Base-by-base conservation (phyloP, 2,113 vertebrate genomes). In the Cavia aperea region DNA sequence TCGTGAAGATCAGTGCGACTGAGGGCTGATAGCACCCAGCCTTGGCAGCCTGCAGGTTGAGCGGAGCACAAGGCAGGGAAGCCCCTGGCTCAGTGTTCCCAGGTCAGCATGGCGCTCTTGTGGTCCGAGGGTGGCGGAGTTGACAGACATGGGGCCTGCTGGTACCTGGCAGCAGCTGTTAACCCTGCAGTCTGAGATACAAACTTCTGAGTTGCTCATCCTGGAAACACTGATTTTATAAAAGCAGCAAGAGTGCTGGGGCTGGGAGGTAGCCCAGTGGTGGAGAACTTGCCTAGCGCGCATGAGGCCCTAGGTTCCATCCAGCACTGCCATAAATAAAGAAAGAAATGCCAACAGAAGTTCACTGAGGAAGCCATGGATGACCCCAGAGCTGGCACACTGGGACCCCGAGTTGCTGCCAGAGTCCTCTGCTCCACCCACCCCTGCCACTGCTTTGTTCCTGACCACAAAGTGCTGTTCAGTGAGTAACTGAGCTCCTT, bases 161-260 rank as follows among this genome's bases (percentile, higher is more conserved):
- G 81, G 78, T 49, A 91, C 60, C 77, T 49, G 85, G 31, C 73
- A 56, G 49, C 51, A 13, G 31, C 29, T 43, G 49, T 33, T 82
- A 82, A n/a, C 75, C 75, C 54, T 51, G 23, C 33, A 36, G 21
- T 77, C 8, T 10, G 9, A 70, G 60, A 49, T 39, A 0, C 2
- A 24, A 81, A 91, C 81, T 78, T 60, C 62, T 49, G 56, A 9
- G 11, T 24, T 87, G 12, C 62, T 93, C 33, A 23, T 88, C 88
- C 92, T 36, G 39, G 39, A 82, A 33, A 72, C 68, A 14, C 16
- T 65, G 54, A 56, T 77, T 94, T 92, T 77, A 66, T 75, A 68
- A 66, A 66, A 66, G 46, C 1, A 11, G 31, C 90, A 60, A 39
- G 10, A 43, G 12, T 43, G 70, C 70, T 23, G n/a, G 19, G n/a